These are phyloP conservation scores for Pristionchus japonicus DNA, from an alignment of 2,888 invertebrate species.

Conservation along the genomic window DNA sequence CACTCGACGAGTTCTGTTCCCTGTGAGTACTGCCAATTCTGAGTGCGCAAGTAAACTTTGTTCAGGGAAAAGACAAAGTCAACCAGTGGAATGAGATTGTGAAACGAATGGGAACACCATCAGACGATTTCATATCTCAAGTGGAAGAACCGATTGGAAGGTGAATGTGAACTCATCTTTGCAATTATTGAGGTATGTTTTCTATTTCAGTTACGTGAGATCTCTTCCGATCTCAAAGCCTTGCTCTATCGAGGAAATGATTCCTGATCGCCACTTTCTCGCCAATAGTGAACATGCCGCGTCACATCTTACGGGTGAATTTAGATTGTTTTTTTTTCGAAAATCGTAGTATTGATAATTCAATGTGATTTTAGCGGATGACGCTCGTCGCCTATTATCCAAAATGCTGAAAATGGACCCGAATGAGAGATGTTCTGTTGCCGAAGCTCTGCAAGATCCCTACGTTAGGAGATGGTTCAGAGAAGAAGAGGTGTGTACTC, in stretches of 20 bases:
- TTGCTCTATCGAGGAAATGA: neutral
- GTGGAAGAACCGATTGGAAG: neutral
- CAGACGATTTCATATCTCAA: neutral
- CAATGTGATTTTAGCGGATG: neutral
- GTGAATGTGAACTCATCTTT: neutral
- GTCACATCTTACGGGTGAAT: neutral
- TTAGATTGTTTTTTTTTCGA: neutral
- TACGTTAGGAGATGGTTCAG: neutral
- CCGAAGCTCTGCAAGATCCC: neutral
- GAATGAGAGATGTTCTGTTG: neutral
- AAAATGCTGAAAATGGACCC: neutral
- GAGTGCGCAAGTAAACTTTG: too few relatives aligned
- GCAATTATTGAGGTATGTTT: too few relatives aligned
- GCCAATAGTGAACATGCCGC: neutral
- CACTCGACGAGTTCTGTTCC: constrained; percentile 95
- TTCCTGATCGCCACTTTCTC: neutral
- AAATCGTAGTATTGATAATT: too few relatives aligned
- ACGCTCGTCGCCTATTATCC: neutral
- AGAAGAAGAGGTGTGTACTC: neutral
- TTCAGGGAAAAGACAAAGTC: neutral
- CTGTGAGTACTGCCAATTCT: too few relatives aligned
- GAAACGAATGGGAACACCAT: neutral
- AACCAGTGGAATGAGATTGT: neutral
- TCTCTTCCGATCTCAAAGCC: neutral
- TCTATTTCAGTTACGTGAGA: neutral